Percentiles rank a stretch among this genome's conserved stretches.
Conservation (phyloP, 1,140 invertebrate species). For the Cepaea nemoralis region DNA sequence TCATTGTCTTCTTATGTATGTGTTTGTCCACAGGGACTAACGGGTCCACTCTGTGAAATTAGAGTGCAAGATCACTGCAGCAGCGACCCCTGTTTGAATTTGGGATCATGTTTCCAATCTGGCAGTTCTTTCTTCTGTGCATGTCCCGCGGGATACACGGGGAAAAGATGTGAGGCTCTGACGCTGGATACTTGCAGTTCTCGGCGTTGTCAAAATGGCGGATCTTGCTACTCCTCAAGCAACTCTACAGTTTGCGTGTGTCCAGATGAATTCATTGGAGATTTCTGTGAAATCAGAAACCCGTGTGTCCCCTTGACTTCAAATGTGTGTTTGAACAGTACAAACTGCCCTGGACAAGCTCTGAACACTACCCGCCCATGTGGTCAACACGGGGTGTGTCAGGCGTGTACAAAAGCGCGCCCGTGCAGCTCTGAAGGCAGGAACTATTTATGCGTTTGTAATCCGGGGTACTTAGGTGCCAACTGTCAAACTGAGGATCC, state of each 20-base stretch:
- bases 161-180: background rate
- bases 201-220: slow-evolving; percentile 13
- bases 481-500: background rate
- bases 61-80: background rate
- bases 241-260: slow-evolving; percentile 22
- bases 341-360: background rate
- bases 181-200: background rate
- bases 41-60: background rate
- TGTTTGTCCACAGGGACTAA: background rate
- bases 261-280: slow-evolving; percentile 2
- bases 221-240: slow-evolving; percentile 26
- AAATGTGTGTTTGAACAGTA: background rate
- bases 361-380: background rate
- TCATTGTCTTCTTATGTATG: background rate
- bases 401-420: background rate
- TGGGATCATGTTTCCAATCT: slow-evolving; percentile 23
- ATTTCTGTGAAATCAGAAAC: slow-evolving; percentile 27
- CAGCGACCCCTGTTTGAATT: slow-evolving; percentile 19
- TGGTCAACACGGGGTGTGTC: slow-evolving; percentile 2
- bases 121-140: background rate
- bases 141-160: slow-evolving; percentile 1
- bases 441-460: slow-evolving; percentile 6
- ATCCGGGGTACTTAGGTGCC: background rate
- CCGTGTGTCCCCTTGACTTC: background rate
- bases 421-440: slow-evolving; percentile 18